These are phyloP conservation scores for Axinella damicornis DNA, from an alignment of 37 sponge, comb jelly and placozoan species.

Conservation along the genomic window DNA sequence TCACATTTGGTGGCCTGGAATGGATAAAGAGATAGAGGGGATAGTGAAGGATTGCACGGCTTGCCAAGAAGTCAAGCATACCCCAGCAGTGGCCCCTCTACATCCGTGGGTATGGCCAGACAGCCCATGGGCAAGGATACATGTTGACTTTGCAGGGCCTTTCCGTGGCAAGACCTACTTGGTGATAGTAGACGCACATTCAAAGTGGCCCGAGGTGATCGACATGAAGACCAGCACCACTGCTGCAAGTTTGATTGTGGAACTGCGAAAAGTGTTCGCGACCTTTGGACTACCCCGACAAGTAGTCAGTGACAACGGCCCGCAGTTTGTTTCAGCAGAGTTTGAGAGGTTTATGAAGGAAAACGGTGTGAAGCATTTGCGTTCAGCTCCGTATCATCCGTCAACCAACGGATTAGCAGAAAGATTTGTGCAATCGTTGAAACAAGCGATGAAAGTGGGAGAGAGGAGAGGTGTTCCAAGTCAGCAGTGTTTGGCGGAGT, in stretches of 20 bases:
- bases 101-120: constrained; percentile 36
- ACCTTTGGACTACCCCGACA: constrained; percentile 49
- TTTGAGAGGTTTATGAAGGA: constrained; percentile 32
- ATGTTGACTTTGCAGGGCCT: constrained; percentile 27
- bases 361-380: constrained; percentile 51
- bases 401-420: constrained; percentile 58
- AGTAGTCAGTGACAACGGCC: constrained; percentile 62
- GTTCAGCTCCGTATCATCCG: constrained; percentile 49
- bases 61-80: constrained; percentile 12
- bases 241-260: constrained; percentile 33
- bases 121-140: constrained; percentile 29
- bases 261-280: constrained; percentile 38
- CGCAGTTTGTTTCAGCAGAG: constrained; percentile 54
- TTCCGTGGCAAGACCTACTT: constrained; percentile 16
- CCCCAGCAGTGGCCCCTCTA: constrained; percentile 14
- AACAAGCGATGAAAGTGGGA: constrained; percentile 19
- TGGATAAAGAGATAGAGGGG: constrained; percentile 31
- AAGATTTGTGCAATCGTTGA: constrained; percentile 55
- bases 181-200: constrained; percentile 36
- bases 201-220: constrained; percentile 68
- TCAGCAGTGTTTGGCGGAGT: constrained; percentile 1
- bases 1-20: constrained; percentile 58
- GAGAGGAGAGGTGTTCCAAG: constrained; percentile 2
- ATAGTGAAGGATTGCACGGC: constrained; percentile 16
- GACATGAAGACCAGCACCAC: constrained; percentile 41